A percentile compares a stretch with the other conserved stretches of the same genome.
These are phyloP conservation scores for Sorex araneus DNA, from an alignment of 2,113 vertebrate species.

Conservation along the genomic window DNA sequence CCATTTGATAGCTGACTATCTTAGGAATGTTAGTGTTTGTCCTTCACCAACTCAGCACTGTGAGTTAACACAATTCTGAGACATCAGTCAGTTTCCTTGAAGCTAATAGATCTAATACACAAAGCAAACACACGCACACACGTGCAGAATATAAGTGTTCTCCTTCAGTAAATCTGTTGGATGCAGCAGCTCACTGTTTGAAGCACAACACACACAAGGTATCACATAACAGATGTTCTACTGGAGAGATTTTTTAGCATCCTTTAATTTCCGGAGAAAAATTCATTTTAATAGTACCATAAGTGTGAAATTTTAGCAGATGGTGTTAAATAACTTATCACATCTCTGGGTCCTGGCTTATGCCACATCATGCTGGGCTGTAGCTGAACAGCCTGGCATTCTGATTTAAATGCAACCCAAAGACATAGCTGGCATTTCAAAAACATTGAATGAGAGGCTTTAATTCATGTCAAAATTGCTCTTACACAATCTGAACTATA, in stretches of 20 bases:
- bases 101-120: conserved; percentile 9
- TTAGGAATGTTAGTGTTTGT: background rate
- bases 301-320: conserved; percentile 76
- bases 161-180: conserved; percentile 8
- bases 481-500: conserved; percentile 44
- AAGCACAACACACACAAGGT: background rate
- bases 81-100: background rate
- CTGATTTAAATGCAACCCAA: conserved; percentile 67
- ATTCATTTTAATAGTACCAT: conserved; percentile 40
- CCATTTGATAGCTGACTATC: conserved; percentile 12
- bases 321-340: conserved; percentile 72
- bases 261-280: conserved; percentile 40
- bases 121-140: background rate
- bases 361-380: conserved; percentile 21
- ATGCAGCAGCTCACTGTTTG: background rate
- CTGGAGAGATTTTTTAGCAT: conserved; percentile 31
- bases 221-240: conserved; percentile 48
- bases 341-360: conserved; percentile 62
- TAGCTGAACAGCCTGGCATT: conserved; percentile 62
- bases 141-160: background rate
- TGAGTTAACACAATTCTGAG: conserved; percentile 27
- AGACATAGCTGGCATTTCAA: conserved; percentile 3
- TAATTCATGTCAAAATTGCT: conserved; percentile 45
- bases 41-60: conserved; percentile 29
- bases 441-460: conserved; percentile 57